Percentiles rank a stretch among this genome's conserved stretches.
phyloP scores from a whole-genome alignment of 2,888 invertebrate species.

The Epinotia demarniana region DNA sequence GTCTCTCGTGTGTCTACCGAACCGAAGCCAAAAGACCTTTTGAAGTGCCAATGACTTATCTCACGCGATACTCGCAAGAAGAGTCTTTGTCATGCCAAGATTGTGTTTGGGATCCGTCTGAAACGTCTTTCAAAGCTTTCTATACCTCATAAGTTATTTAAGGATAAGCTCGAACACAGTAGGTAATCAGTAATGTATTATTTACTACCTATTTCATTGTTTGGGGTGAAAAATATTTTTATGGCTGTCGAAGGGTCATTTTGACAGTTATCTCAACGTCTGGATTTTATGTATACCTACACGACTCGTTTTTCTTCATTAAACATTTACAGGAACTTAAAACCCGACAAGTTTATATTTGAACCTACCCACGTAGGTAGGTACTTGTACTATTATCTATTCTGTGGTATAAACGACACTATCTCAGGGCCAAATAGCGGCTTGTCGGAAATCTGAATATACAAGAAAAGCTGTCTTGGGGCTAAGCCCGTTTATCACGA shows the following conservation, averaged over 20 bases:
- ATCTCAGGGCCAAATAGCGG: too few relatives aligned
- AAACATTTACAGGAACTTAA: too few relatives aligned
- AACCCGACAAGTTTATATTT: too few relatives aligned
- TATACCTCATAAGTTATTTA: constrained; percentile 28
- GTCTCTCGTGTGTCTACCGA: background rate
- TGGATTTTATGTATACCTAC: too few relatives aligned
- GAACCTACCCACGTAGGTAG: too few relatives aligned
- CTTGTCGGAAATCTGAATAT: too few relatives aligned
- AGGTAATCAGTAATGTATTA: background rate
- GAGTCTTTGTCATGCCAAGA: background rate
- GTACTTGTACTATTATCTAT: too few relatives aligned
- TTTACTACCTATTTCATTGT: constrained; percentile 6
- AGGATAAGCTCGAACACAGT: constrained; percentile 8
- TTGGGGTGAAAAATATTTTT: constrained; percentile 5
- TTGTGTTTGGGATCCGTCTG: constrained; percentile 1
- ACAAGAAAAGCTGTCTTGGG: too few relatives aligned
- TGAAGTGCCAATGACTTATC: background rate
- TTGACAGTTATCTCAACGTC: background rate
- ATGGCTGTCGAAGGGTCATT: background rate
- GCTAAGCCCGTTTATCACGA: too few relatives aligned
- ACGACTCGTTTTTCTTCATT: too few relatives aligned
- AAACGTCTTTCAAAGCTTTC: constrained; percentile 13
- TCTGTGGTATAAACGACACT: too few relatives aligned
- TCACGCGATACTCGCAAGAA: background rate
- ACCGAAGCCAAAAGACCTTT: background rate